Conservation (phyloP, 2,113 vertebrate genomes). For the Ceuthmochares aereus region DNA sequence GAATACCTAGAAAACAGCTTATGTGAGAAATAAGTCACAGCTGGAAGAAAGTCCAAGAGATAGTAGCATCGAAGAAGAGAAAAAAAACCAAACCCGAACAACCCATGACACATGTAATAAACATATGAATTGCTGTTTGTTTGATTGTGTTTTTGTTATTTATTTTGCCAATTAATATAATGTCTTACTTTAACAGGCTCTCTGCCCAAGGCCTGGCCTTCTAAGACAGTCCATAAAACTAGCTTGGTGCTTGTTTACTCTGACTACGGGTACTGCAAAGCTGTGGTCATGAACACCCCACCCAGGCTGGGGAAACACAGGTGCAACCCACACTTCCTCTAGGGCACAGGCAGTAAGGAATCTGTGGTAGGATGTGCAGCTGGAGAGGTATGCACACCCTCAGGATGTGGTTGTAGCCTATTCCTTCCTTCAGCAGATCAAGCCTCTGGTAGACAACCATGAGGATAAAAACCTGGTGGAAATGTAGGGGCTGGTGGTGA, state of each 20-base stretch:
- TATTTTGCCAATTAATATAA: background rate
- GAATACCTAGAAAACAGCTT: background rate
- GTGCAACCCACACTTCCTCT: accelerated
- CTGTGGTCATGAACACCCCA: background rate
- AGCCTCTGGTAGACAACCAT: background rate
- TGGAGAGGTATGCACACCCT: background rate
- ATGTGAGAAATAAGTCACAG: background rate
- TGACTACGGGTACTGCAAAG: background rate
- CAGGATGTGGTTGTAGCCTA: background rate
- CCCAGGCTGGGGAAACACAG: background rate
- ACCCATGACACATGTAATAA: background rate
- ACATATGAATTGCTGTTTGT: background rate
- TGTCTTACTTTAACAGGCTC: background rate
- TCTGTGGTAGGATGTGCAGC: background rate
- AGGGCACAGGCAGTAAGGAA: background rate
- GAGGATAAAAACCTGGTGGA: background rate
- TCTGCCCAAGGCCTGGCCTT: background rate
- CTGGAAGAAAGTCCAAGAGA: background rate
- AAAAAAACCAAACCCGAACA: background rate
- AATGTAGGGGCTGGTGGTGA: background rate
- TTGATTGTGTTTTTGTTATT: background rate
- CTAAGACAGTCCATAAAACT: background rate
- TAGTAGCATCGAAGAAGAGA: background rate
- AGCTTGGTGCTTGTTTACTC: background rate
- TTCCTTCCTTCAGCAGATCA: background rate